Evolutionary conservation across 2,797 vertebrate species (phyloP).

Genomic region (Gambusia yucatana): DNA sequence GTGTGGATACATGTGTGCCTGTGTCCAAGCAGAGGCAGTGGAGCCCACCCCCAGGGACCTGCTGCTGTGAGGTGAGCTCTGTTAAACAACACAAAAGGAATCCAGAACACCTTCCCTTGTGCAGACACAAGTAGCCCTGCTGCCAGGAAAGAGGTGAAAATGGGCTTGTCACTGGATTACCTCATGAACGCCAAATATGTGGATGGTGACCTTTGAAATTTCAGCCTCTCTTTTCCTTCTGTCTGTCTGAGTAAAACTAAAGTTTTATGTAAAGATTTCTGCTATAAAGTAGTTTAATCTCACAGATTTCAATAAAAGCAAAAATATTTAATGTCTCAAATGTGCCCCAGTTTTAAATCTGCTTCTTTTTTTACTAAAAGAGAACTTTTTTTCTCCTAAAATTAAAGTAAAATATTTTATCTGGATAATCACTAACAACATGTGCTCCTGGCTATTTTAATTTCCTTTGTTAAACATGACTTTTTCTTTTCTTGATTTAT

Average conservation of each 20-base stretch:
- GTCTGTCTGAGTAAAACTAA: conserved; percentile 25
- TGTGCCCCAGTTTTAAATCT: background rate
- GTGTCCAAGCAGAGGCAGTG: conserved; percentile 45
- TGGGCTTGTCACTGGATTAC: conserved; percentile 65
- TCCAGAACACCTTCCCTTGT: conserved; percentile 71
- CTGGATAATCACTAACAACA: background rate
- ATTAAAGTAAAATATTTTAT: background rate
- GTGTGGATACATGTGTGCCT: conserved; percentile 34
- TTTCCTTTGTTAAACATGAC: conserved; percentile 1
- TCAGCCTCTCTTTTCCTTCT: conserved; percentile 19
- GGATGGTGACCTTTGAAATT: conserved; percentile 35
- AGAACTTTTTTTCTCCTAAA: background rate
- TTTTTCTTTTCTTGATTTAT: background rate
- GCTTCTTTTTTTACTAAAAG: background rate
- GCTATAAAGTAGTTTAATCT: background rate
- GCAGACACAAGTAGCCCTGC: conserved; percentile 47
- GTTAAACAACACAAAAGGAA: conserved; percentile 75
- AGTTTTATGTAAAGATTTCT: background rate
- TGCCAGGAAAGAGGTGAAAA: conserved; percentile 69
- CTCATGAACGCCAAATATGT: conserved; percentile 57
- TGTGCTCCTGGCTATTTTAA: background rate
- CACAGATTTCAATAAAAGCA: background rate
- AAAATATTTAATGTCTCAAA: background rate
- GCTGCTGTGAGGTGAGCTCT: conserved; percentile 76
- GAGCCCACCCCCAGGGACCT: conserved; percentile 64